Evolutionary conservation across 2,797 vertebrate genomes (phyloP).

Genomic region (Todus mexicanus): DNA sequence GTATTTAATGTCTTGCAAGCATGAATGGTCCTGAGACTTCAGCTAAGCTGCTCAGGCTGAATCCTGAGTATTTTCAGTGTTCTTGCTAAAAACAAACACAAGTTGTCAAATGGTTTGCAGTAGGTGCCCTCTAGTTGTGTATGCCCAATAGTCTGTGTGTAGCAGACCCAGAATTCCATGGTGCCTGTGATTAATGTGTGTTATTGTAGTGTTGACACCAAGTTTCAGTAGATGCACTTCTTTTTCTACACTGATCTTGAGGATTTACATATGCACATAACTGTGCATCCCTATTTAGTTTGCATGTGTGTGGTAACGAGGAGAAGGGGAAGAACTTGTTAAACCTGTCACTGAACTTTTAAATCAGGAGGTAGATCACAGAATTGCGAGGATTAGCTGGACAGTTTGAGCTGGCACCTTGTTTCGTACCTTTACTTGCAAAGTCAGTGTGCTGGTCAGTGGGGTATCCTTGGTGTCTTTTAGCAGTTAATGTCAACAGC

Average conservation of each 20-base stretch:
- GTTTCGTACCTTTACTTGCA: neutral
- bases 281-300: neutral
- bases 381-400: neutral
- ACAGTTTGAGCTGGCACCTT: neutral
- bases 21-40: neutral
- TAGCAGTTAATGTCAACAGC: neutral
- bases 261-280: neutral
- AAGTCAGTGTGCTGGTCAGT: neutral
- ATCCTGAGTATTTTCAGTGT: neutral
- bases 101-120: neutral
- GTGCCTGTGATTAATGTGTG: neutral
- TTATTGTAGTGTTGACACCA: neutral
- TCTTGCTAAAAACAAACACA: neutral
- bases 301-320: neutral
- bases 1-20: neutral
- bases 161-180: neutral
- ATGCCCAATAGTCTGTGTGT: too few relatives aligned
- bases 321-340: neutral
- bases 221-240: neutral
- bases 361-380: neutral
- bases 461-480: neutral
- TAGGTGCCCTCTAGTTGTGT: neutral
- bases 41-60: neutral
- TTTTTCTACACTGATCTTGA: rapidly evolving
- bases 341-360: neutral